These are phyloP conservation scores for Trypoxylus dichotomus DNA, from an alignment of 1,140 invertebrate genomes.

Conservation along the genomic window DNA sequence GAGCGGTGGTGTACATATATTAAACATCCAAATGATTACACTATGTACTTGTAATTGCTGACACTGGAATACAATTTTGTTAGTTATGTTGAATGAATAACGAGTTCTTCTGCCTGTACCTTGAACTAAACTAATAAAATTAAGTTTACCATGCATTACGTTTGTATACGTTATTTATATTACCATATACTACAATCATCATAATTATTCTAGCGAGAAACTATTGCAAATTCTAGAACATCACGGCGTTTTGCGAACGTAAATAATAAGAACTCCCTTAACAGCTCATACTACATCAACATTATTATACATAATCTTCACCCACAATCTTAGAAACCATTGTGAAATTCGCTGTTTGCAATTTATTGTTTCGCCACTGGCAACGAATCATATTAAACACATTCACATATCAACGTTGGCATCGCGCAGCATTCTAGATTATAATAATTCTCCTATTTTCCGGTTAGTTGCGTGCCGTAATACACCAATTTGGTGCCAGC, in stretches of 20 bases:
- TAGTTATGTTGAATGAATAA: too few species aligned
- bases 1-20: too few species aligned
- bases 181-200: too few species aligned
- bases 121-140: too few species aligned
- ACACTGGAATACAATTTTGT: too few species aligned
- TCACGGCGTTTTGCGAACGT: neutral
- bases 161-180: too few species aligned
- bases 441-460: slow-evolving; percentile 13
- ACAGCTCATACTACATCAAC: neutral
- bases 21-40: too few species aligned
- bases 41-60: too few species aligned
- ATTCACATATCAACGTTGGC: neutral
- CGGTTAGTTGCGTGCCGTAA: slow-evolving; percentile 1
- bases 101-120: too few species aligned
- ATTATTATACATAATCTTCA: slow-evolving; percentile 6
- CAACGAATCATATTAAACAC: neutral
- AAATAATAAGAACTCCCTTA: neutral
- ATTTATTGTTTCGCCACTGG: neutral
- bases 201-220: neutral
- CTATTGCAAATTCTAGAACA: neutral
- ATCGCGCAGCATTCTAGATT: neutral
- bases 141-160: too few species aligned
- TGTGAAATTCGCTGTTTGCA: neutral
- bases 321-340: neutral
- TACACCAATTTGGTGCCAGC: neutral